Evolutionary conservation across 2,797 vertebrate genomes (phyloP).

Genomic region (Sebastes cheni): DNA sequence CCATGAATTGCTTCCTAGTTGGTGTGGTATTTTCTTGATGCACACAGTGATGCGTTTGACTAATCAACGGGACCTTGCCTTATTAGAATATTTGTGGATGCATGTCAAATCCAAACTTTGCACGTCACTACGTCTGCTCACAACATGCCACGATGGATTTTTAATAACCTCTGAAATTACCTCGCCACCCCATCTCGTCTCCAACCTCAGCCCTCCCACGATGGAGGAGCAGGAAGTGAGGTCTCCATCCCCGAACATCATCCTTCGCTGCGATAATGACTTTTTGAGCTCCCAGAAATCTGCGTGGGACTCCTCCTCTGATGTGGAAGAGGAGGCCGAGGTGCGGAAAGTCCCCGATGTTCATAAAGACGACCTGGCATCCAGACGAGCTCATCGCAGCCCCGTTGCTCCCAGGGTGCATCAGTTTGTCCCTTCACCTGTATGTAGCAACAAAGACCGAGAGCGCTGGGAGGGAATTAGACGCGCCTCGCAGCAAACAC

Average conservation of each 20-base stretch:
- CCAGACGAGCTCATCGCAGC: constrained; percentile 71
- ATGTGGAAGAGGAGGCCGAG: constrained; percentile 79
- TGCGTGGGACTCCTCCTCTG: constrained; percentile 82
- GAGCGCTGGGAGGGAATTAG: constrained; percentile 84
- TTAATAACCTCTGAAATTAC: constrained; percentile 35
- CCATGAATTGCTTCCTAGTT: not conserved
- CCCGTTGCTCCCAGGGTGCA: constrained; percentile 64
- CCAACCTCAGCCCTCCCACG: constrained; percentile 67
- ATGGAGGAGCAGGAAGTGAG: constrained; percentile 78
- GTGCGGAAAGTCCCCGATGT: constrained; percentile 87
- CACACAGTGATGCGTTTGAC: not conserved
- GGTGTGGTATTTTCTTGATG: not conserved
- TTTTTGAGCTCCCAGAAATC: constrained; percentile 82
- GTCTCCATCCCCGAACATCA: constrained; percentile 81
- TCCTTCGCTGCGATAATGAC: constrained; percentile 89
- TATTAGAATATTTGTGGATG: not conserved
- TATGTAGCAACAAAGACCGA: constrained; percentile 76
- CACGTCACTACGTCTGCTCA: constrained; percentile 18
- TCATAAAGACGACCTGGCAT: constrained; percentile 92
- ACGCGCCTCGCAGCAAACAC: constrained; percentile 78
- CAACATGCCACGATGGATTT: not conserved
- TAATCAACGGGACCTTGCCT: not conserved
- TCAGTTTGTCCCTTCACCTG: constrained; percentile 75
- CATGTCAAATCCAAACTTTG: constrained; percentile 11
- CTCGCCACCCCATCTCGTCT: constrained; percentile 27